These are phyloP conservation scores for Florisuga fusca DNA, from an alignment of 2,797 vertebrate species.

Conservation along the genomic window DNA sequence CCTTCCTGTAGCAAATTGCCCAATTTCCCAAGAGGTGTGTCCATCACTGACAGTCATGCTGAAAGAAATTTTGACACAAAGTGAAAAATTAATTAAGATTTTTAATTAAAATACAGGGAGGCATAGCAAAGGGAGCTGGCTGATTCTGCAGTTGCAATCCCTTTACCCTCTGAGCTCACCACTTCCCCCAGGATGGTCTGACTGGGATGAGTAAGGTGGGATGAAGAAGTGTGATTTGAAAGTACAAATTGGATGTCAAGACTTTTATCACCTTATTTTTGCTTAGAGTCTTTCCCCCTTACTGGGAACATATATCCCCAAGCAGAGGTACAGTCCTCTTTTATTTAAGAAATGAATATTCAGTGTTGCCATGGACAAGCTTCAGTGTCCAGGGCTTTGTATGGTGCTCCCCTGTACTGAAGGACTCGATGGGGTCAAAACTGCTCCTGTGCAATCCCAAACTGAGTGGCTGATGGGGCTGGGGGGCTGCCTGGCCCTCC, in stretches of 20 bases:
- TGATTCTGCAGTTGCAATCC: not conserved
- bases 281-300: not conserved
- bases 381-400: not conserved
- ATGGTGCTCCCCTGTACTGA: rapidly evolving
- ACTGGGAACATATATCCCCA: not conserved
- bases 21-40: not conserved
- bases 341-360: not conserved
- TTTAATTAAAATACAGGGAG: slow-evolving; percentile 33
- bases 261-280: not conserved
- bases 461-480: rapidly evolving
- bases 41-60: not conserved
- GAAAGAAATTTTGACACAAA: not conserved
- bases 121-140: not conserved
- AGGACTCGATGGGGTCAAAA: rapidly evolving
- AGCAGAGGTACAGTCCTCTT: not conserved
- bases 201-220: not conserved
- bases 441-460: not conserved
- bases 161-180: not conserved
- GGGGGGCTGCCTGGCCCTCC: not conserved
- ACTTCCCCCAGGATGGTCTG: not conserved
- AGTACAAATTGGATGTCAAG: not conserved
- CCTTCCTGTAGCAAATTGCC: not conserved
- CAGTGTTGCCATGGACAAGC: not conserved
- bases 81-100: slow-evolving; percentile 40
- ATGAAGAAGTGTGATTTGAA: not conserved